Percentiles rank a stretch among this genome's conserved stretches.
phyloP scores from a whole-genome alignment of 2,888 invertebrate species.

The Pegoplata infirma region DNA sequence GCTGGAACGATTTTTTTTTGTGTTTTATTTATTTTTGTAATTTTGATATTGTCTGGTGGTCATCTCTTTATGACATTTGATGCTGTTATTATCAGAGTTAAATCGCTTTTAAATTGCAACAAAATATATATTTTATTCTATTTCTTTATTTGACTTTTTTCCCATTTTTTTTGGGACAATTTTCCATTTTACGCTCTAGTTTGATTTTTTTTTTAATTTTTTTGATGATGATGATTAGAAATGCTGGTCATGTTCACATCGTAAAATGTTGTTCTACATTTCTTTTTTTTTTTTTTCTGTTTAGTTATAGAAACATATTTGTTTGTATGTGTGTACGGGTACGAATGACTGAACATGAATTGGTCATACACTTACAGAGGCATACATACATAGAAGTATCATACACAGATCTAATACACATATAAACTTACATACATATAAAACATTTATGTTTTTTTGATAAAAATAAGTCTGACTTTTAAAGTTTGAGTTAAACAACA shows the following conservation, averaged over 20 bases:
- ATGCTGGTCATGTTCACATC: slow-evolving; percentile 61
- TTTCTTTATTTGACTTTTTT: slow-evolving; percentile 17
- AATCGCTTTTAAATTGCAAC: slow-evolving; percentile 63
- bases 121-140: slow-evolving; percentile 35
- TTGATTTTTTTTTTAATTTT: slow-evolving; percentile 37
- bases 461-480: slow-evolving; percentile 31
- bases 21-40: not conserved
- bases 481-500: slow-evolving; percentile 16
- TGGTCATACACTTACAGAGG: slow-evolving; percentile 20
- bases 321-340: slow-evolving; percentile 15
- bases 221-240: slow-evolving; percentile 49
- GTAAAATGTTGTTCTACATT: slow-evolving; percentile 55
- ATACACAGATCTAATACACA: not conserved
- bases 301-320: not conserved
- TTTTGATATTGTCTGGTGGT: slow-evolving; percentile 1
- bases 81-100: slow-evolving; percentile 56
- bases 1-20: not conserved
- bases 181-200: slow-evolving; percentile 40
- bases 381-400: not conserved
- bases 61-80: slow-evolving; percentile 39
- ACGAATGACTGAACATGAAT: slow-evolving; percentile 56
- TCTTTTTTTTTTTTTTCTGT: not conserved
- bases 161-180: slow-evolving; percentile 16
- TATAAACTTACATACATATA: not conserved
- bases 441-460: slow-evolving; percentile 12